Evolutionary conservation across 2,797 vertebrate genomes (phyloP), one percentile per base, ranked within the genome.

Genomic region (Lutjanus campechanus): DNA sequence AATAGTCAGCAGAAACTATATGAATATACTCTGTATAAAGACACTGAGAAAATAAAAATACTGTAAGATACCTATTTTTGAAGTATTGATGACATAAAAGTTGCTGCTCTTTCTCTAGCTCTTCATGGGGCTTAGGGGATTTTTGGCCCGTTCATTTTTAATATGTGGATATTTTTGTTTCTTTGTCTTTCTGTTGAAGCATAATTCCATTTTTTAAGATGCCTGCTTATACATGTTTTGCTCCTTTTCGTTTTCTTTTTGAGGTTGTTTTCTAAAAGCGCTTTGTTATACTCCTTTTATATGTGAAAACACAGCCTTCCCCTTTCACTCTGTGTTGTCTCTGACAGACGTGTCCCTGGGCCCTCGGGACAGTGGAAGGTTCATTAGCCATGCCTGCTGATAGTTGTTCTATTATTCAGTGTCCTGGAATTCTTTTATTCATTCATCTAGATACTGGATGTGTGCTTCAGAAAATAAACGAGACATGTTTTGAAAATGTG

Each of bases 11-110:
- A 80, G 93, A 95, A 95, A 95, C 93, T 94, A 95, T 95, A 95
- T 92, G 88, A 95, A 94, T 95, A 96, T 96, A 96, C 93, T 95
- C 95, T 96, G 94, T 95, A 95, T 91, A 96, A 95, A 95, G 88
- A 91, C 91, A 92, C 86, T 93, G 89, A 92, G 83, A 93, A 94
- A 94, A 91, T 82, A 91, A 93, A 94, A 94, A 93, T 88, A 91
- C 92, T 95, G 95, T 95, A 95, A 95, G 90, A 95, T 95, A 95
- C 94, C 90, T 95, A 94, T 96, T 95, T 95, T 95, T 92, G 88
- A 95, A 94, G 91, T 92, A 94, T 95, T 92, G 91, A 93, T 89
- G 79, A 90, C 85, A 86, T 89, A 91, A 89, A 89, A 87, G 87
- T 93, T 93, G 92, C 94, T 95, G 92, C 93, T 95, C 83, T 87